These are phyloP conservation scores for Apodemus sylvaticus DNA, from an alignment of 2,113 vertebrate species.

Conservation along the genomic window DNA sequence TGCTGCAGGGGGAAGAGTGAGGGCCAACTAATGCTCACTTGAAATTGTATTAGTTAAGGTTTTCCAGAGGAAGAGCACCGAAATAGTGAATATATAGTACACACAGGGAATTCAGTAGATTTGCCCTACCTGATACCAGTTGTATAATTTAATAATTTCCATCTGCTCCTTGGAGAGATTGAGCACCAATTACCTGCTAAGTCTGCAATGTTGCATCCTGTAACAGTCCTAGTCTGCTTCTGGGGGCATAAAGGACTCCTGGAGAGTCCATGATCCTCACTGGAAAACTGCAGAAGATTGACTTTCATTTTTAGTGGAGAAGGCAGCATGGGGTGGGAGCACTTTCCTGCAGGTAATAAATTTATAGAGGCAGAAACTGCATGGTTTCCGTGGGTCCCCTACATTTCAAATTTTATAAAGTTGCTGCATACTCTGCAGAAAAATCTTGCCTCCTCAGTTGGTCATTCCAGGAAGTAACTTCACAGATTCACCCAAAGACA, in stretches of 20 bases:
- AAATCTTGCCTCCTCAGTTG: not conserved
- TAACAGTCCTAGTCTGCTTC: no score
- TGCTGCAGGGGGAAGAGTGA: not conserved
- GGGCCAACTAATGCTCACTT: not conserved
- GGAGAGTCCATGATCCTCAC: not conserved
- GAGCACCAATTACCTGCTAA: not conserved
- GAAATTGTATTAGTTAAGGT: not conserved
- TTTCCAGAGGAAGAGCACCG: not conserved
- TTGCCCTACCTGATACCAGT: not conserved
- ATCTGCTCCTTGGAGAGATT: no score
- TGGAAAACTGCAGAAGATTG: not conserved
- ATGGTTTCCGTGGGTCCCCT: not conserved
- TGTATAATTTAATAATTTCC: not conserved
- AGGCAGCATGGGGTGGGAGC: not conserved
- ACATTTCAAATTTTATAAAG: not conserved
- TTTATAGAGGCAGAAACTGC: rapidly evolving
- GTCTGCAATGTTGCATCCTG: not conserved
- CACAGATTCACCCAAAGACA: no score
- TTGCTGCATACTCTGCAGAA: not conserved
- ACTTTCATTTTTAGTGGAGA: not conserved
- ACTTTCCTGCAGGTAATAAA: no score
- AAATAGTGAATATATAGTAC: not conserved
- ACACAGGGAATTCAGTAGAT: not conserved
- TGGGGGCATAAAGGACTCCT: not conserved
- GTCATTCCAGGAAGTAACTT: not conserved